Evolutionary conservation across 2,113 vertebrate genomes (phyloP).

Genomic region (Lontra canadensis): DNA sequence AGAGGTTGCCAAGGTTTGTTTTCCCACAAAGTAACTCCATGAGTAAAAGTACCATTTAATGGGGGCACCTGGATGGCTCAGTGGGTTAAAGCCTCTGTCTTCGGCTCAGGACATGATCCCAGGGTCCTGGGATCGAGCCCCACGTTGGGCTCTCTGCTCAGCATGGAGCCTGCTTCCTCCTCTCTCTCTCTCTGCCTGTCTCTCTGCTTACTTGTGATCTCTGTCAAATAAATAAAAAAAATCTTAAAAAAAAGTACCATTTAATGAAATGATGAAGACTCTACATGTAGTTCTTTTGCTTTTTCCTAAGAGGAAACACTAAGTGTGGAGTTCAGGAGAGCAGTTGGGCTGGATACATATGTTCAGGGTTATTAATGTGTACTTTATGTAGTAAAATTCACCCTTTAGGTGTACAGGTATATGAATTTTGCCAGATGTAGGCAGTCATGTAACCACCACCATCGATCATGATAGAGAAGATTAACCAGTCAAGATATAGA

Average conservation of each 20-base stretch:
- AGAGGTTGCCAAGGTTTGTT: no score
- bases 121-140: no score
- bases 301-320: not conserved
- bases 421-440: not conserved
- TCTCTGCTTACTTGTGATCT: no score
- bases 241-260: not conserved
- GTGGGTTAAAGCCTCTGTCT: no score
- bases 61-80: no score
- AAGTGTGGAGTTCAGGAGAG: not conserved
- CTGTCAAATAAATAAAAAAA: no score
- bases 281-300: not conserved
- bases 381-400: not conserved
- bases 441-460: not conserved
- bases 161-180: no score
- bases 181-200: no score
- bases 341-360: not conserved
- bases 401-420: not conserved
- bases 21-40: not conserved
- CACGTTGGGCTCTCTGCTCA: no score
- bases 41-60: not conserved
- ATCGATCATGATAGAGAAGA: not conserved
- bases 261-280: not conserved
- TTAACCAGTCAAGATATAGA: not conserved
- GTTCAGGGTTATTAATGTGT: not conserved
- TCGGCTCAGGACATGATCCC: no score